Evolutionary conservation across 2,797 vertebrate species (phyloP).

Genomic region (Hypotaenidia philippensis): DNA sequence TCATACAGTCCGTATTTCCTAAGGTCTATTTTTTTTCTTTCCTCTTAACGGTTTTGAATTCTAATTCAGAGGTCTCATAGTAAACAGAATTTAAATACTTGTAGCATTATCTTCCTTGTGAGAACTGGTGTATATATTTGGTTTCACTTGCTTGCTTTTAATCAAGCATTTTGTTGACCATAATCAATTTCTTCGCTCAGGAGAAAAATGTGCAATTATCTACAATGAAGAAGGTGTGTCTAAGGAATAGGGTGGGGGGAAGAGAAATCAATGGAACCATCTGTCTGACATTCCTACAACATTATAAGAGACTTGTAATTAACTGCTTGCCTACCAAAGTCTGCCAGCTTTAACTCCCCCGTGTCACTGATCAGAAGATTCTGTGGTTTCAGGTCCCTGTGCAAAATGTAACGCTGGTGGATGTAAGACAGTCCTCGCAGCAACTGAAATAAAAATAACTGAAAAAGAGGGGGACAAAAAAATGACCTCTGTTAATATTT

Average conservation of each 20-base stretch:
- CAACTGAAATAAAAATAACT: slow-evolving; percentile 97
- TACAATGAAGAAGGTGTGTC: slow-evolving; percentile 70
- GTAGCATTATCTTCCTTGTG: not conserved
- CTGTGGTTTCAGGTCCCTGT: slow-evolving; percentile 97
- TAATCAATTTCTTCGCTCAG: slow-evolving; percentile 60
- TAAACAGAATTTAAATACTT: slow-evolving; percentile 21
- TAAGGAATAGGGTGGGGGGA: slow-evolving; percentile 60
- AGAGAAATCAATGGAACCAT: slow-evolving; percentile 76
- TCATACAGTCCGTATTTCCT: not conserved
- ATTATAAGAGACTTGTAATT: slow-evolving; percentile 81
- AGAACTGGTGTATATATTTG: slow-evolving; percentile 12
- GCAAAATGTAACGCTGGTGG: slow-evolving; percentile 97
- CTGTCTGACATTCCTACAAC: slow-evolving; percentile 78
- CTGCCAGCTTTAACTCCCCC: slow-evolving; percentile 96
- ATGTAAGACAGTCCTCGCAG: slow-evolving; percentile 96
- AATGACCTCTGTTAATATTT: slow-evolving; percentile 78
- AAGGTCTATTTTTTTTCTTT: not conserved
- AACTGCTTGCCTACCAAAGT: slow-evolving; percentile 92
- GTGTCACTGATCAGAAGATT: slow-evolving; percentile 98
- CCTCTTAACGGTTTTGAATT: not conserved
- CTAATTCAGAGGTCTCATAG: not conserved
- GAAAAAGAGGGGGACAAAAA: slow-evolving; percentile 76
- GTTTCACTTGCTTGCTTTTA: slow-evolving; percentile 36
- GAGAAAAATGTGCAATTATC: slow-evolving; percentile 72
- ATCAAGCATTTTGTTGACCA: slow-evolving; percentile 69